Evolutionary conservation across 2,113 vertebrate species (phyloP), one percentile per base, ranked within the genome.

Genomic region (Vidua macroura): DNA sequence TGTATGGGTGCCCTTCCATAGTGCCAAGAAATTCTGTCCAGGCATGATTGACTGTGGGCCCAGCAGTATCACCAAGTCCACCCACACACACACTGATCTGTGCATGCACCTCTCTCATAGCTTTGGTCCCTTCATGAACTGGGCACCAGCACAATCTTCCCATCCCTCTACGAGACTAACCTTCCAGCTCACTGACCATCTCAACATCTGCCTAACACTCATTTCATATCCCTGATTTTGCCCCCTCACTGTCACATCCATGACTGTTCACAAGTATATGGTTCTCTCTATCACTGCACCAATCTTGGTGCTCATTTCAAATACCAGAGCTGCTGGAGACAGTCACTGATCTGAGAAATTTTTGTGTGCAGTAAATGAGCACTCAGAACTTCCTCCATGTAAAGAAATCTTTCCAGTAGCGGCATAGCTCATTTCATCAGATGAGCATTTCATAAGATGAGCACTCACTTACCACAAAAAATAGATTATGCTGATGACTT

Each of bases 1-100:
- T 1, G 0, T 33, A 43, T 25, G 21, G 27, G 6, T 21, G 7
- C 37, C n/a, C 31, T 94, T 78, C 35, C 19, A 31, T 24, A 33
- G 48, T 10, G 33, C 43, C 27, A n/a, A n/a, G 14, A 74, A 89
- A 51, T 79, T 55, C 62, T 66, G 31, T n/a, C 27, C 58, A 49
- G 39, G 39, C 13, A 58, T 0, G 1, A 44, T 10, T 8, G 12
- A 35, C 22, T 7, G 16, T 35, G 48, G 7, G 41, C 67, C 21
- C 53, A 68, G 53, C 27, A 13, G 13, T 27, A 17, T 79, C 56
- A n/a, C 41, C 10, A 35, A 44, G 13, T 30, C 44, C 21, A 63
- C 69, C 18, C 33, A 5, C 31, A 21, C 12, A 51, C 13, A 33
- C 48, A 7, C 3, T 2, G 10, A 25, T 9, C 24, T 48, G 18